These are phyloP conservation scores for Phallusia fumigata DNA, from an alignment of 23 tunicate species.

Conservation along the genomic window DNA sequence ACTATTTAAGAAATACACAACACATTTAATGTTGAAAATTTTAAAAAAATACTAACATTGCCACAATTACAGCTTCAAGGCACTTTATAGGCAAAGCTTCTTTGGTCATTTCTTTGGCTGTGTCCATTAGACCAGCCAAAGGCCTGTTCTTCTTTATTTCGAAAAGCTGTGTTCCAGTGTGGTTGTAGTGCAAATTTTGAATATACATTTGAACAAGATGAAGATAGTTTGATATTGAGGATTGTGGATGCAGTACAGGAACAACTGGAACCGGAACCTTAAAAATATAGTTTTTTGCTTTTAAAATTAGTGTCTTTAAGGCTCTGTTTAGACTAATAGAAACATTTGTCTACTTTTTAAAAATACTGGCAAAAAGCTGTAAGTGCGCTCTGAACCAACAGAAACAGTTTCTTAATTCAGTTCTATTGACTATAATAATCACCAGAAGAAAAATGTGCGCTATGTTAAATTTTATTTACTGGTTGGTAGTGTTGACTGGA, in stretches of 20 bases:
- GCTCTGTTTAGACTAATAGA: no score
- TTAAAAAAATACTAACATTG: slow-evolving; percentile 28
- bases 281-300: background rate
- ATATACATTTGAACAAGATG: slow-evolving; percentile 63
- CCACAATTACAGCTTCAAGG: slow-evolving; percentile 84
- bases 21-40: background rate
- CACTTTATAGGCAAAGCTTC: slow-evolving; percentile 94
- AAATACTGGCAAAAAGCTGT: no score
- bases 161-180: slow-evolving; percentile 90
- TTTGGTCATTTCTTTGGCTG: slow-evolving; percentile 76
- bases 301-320: background rate
- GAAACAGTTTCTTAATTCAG: no score
- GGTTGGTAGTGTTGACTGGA: no score
- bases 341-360: no score
- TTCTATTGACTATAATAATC: no score
- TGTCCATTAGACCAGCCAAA: slow-evolving; percentile 84
- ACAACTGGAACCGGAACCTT: slow-evolving; percentile 42
- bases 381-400: no score
- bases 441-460: no score
- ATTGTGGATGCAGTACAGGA: slow-evolving; percentile 53
- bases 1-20: background rate
- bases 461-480: no score
- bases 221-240: slow-evolving; percentile 29
- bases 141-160: slow-evolving; percentile 77
- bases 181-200: slow-evolving; percentile 59